phyloP scores from a whole-genome alignment of 2,888 invertebrate species.

The Osmoderma eremita region DNA sequence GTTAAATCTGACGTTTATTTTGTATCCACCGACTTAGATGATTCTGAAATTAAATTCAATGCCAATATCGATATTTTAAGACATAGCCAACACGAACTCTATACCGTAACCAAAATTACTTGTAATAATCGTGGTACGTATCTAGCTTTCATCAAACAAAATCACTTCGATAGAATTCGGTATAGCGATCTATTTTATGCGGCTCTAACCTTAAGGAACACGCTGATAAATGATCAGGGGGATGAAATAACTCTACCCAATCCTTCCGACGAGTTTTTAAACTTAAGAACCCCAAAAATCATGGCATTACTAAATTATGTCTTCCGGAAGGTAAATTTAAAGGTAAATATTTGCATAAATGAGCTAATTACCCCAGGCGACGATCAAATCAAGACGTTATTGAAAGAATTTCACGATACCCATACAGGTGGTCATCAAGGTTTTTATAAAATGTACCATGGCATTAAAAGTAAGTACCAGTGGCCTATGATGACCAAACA shows the following conservation, averaged over 20 bases:
- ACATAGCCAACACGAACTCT: constrained; percentile 5
- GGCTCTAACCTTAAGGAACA: background rate
- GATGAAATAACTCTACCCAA: constrained; percentile 10
- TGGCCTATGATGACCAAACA: constrained; percentile 43
- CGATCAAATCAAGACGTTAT: background rate
- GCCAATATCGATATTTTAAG: constrained; percentile 7
- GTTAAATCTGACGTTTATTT: constrained; percentile 8
- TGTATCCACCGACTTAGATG: background rate
- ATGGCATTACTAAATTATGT: constrained; percentile 3
- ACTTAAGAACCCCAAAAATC: background rate
- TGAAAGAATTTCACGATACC: constrained; percentile 35
- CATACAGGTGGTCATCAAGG: constrained; percentile 37
- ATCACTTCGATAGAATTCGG: background rate
- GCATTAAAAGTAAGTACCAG: constrained; percentile 40
- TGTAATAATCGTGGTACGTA: background rate
- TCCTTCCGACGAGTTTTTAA: background rate
- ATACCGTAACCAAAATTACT: background rate
- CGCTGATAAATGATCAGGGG: background rate
- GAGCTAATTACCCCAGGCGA: constrained; percentile 1
- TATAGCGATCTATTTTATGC: constrained; percentile 12
- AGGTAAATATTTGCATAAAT: constrained; percentile 10
- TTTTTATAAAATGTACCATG: constrained; percentile 32
- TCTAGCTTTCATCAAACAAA: background rate
- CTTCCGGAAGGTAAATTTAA: constrained; percentile 4
- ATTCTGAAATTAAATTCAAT: constrained; percentile 5